Evolutionary conservation across 2,113 vertebrate genomes (phyloP).

Genomic region (Eonycteris spelaea): DNA sequence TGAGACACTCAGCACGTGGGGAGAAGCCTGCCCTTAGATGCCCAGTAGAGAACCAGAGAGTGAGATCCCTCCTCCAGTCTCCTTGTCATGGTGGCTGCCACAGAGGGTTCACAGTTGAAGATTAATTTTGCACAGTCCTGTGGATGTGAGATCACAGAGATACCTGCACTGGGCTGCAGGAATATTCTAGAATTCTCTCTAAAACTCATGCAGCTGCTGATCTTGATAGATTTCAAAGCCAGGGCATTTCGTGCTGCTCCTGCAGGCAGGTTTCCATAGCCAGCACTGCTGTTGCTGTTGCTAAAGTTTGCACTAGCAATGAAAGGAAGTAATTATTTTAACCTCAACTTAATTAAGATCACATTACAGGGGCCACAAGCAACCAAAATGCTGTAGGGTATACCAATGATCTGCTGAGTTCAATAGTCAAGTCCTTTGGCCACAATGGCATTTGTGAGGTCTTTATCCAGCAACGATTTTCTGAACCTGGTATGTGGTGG

Average conservation of each 20-base stretch:
- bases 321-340: background rate
- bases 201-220: background rate
- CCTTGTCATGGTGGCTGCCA: rapidly evolving
- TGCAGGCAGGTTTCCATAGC: background rate
- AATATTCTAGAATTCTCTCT: background rate
- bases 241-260: background rate
- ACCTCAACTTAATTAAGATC: background rate
- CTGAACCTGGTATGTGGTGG: background rate
- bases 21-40: background rate
- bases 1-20: rapidly evolving
- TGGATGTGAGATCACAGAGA: no score
- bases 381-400: background rate
- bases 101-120: background rate
- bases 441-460: background rate
- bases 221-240: background rate
- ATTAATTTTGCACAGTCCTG: background rate
- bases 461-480: background rate
- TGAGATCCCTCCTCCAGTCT: background rate
- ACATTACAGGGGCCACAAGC: background rate
- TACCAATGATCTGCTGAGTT: background rate
- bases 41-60: rapidly evolving
- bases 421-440: background rate
- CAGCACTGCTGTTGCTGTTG: background rate
- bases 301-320: background rate
- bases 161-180: background rate